Base-by-base conservation (phyloP, 2,797 vertebrate species). In the Melopsittacus undulatus region DNA sequence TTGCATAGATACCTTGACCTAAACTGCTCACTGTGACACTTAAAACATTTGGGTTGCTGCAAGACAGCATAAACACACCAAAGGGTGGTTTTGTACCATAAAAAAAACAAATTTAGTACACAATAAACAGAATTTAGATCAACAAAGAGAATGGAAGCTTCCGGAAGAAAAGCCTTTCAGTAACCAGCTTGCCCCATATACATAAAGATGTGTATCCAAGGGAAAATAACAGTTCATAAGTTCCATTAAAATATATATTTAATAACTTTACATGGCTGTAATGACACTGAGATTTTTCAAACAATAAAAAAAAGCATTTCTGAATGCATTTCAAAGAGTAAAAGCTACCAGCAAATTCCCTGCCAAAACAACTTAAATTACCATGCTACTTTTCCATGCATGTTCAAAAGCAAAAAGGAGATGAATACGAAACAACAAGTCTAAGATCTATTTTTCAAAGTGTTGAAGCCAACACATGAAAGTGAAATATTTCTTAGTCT, bases 371-470 rank as follows among this genome's bases (percentile, higher is more conserved):
- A 96, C 87, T 94, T 96, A 94, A 96, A 96, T 96, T 93, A 92
- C 76, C 63, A 75, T 70, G 87, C 72, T 64, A 76, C 76, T 96
- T 96, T 77, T 75, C 89, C 62, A 57, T 84, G 84, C 51, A 2
- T 97, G 86, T 90, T 95, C 79, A 91, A 96, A 97, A 94, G 70
- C 92, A 97, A 92, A 96, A 96, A 87, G 87, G 90, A 92, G 83
- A 96, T 95, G 95, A 97, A 95, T 95, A 89, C 94, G 96, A 96
- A 93, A 94, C 77, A 80, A 63, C 81, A 29, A 72, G 88, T 89
- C 96, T 95, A 96, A 96, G 96, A 84, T 97, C 96, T 97, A 90
- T 96, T 94, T 97, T 97, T 96, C 93, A 97, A 96, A 96, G 91
- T 83, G 84, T 92, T 87, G 84, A 93, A 97, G 63, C 78, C 61